Evolutionary conservation across 2,888 invertebrate species (phyloP), one percentile per base, ranked within the genome.

Genomic region (Mesorhabditis belari): DNA sequence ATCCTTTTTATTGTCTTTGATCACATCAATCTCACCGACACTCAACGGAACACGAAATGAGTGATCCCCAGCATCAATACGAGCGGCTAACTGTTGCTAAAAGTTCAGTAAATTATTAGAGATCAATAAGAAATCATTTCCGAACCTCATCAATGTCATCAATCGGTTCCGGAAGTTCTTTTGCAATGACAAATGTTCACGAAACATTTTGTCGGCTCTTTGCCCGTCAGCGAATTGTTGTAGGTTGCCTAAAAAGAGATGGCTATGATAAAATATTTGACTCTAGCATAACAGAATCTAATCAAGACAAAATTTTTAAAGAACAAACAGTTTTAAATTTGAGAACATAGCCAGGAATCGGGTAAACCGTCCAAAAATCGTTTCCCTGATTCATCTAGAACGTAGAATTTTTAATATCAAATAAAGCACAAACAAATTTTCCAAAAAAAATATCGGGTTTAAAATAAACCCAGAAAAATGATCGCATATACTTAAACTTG

Each of bases 161-260:
- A 2, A 64, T 56, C 4, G 71, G 71, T 12, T 69, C 66, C 17
- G 71, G 71, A 1, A 71, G 51, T n/a, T 71, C 58, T 6, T 64
- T 64, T 55, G 27, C 69, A 71, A 50, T 77, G 77, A 50, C 70
- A 71, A 17, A 77, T 64, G 55, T 77, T 77, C 5, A 77, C 65
- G 59, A 77, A 77, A 24, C 70, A 64, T 58, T 77, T 77, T 19
- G 61, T n/a, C 44, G 44, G 44, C 44, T 17, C n/a, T n/a, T 1
- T 35, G 12, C 44, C n/a, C n/a, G 44, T 35, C 44, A n/a, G 12
- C 44, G 44, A 59, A 25, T 5, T 25, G 23, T 21, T 25, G 49
- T 17, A 61, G 55, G 56, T 67, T 27, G 57, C 62, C 67, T 62
- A 56, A 52, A 63, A 61, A 54, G 0, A n/a, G 12, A 26, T 6